phyloP scores from a whole-genome alignment of 2,113 vertebrate genomes.

The Hippocampus mohnikei region DNA sequence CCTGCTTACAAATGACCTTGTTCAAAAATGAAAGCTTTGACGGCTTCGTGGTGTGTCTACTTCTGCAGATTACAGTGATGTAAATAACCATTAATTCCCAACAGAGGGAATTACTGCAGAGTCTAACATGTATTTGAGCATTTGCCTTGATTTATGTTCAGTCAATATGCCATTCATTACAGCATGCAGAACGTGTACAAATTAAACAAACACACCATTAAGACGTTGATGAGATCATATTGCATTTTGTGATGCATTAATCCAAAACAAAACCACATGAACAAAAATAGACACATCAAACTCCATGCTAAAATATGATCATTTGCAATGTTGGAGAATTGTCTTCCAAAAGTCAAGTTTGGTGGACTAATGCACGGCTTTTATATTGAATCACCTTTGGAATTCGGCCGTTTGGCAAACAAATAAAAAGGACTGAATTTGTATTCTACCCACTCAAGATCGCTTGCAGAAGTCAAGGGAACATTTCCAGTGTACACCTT shows the following conservation, averaged over 20 bases:
- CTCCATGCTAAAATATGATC: neutral
- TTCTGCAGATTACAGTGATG: neutral
- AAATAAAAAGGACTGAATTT: constrained; percentile 4
- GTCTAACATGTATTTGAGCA: constrained; percentile 1
- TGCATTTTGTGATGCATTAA: neutral
- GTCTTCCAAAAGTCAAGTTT: neutral
- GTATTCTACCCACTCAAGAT: constrained; percentile 8
- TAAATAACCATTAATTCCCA: constrained; percentile 1
- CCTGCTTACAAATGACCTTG: neutral
- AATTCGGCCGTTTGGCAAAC: constrained; percentile 4
- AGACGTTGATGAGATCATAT: constrained; percentile 1
- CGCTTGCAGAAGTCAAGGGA: neutral
- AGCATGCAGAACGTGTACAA: constrained; percentile 3
- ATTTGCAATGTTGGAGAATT: neutral
- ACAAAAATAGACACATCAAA: neutral
- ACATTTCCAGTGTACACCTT: neutral
- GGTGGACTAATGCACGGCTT: neutral
- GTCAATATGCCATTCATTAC: constrained; percentile 12
- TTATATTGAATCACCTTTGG: neutral
- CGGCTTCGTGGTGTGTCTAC: neutral
- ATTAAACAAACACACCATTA: constrained; percentile 1
- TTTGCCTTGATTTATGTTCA: constrained; percentile 1
- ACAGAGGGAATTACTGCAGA: neutral
- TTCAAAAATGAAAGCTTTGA: neutral
- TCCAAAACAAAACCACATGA: neutral